Evolutionary conservation across 2,113 vertebrate genomes (phyloP).

Genomic region (Eolophus roseicapilla): DNA sequence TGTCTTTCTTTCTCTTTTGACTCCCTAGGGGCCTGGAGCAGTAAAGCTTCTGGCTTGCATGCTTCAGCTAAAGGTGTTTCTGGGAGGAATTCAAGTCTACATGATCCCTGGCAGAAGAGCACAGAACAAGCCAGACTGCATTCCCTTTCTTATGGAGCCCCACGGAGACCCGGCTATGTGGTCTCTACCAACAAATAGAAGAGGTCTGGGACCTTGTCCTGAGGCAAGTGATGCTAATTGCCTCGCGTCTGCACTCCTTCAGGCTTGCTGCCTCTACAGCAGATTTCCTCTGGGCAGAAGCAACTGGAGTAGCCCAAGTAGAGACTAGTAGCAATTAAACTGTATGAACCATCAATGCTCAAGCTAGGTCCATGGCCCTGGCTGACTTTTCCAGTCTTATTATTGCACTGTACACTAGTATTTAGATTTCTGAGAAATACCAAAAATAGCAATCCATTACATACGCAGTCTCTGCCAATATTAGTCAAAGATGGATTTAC

Average conservation of each 20-base stretch:
- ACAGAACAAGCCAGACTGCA: slow-evolving; percentile 37
- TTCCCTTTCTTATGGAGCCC: slow-evolving; percentile 22
- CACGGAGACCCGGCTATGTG: neutral
- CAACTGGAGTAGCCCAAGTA: neutral
- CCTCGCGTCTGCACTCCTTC: rapidly evolving
- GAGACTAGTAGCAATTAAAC: neutral
- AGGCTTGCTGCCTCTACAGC: neutral
- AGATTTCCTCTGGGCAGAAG: neutral
- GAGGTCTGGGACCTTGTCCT: neutral
- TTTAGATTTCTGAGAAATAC: neutral
- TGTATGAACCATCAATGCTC: neutral
- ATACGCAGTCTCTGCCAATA: neutral
- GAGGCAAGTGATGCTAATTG: neutral
- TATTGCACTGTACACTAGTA: neutral
- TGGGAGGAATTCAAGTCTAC: slow-evolving; percentile 12
- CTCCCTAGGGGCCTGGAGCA: neutral
- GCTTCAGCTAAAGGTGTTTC: slow-evolving; percentile 2
- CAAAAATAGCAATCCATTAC: neutral
- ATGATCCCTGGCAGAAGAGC: neutral
- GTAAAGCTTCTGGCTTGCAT: slow-evolving; percentile 7
- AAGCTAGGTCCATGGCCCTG: neutral
- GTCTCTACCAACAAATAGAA: neutral
- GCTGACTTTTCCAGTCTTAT: neutral
- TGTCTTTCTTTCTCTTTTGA: neutral
- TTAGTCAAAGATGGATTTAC: neutral